Conservation (phyloP, 2,888 invertebrate genomes). For the Cantharis flavilabris region DNA sequence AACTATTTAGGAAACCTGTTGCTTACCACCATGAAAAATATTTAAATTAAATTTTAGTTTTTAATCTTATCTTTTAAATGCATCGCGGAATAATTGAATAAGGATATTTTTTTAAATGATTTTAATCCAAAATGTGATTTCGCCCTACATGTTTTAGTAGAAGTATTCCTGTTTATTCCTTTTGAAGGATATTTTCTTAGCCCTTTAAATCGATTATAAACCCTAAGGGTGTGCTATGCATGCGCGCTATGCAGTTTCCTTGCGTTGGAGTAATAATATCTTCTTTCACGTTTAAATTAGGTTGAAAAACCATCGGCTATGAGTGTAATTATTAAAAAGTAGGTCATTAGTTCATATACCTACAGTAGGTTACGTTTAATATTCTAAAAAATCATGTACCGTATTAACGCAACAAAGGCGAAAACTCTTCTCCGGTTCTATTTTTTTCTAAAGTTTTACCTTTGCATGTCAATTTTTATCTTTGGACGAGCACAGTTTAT, state of each 20-base stretch:
- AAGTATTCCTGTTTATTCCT: background rate
- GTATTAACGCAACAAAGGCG: background rate
- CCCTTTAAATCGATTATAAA: slow-evolving; percentile 17
- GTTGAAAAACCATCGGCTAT: background rate
- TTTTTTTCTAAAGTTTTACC: background rate
- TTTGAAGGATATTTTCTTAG: slow-evolving; percentile 1
- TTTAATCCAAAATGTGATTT: background rate
- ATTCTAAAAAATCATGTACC: background rate
- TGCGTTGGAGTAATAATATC: background rate
- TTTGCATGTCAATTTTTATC: background rate
- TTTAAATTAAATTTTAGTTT: background rate
- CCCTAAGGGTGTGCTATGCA: slow-evolving; percentile 23
- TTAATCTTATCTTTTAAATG: background rate
- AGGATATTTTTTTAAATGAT: background rate
- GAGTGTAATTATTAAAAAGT: background rate
- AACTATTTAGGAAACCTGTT: background rate
- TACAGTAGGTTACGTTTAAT: background rate
- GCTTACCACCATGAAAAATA: background rate
- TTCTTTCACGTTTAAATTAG: background rate
- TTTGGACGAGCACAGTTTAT: background rate
- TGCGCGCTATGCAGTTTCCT: slow-evolving; percentile 21
- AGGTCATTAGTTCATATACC: background rate
- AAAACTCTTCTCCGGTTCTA: background rate
- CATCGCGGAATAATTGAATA: background rate
- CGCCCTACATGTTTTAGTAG: background rate